Percentiles rank a stretch among this genome's conserved stretches.
Evolutionary conservation across 2,888 invertebrate species (phyloP).

Genomic region (Panzeria rudis): DNA sequence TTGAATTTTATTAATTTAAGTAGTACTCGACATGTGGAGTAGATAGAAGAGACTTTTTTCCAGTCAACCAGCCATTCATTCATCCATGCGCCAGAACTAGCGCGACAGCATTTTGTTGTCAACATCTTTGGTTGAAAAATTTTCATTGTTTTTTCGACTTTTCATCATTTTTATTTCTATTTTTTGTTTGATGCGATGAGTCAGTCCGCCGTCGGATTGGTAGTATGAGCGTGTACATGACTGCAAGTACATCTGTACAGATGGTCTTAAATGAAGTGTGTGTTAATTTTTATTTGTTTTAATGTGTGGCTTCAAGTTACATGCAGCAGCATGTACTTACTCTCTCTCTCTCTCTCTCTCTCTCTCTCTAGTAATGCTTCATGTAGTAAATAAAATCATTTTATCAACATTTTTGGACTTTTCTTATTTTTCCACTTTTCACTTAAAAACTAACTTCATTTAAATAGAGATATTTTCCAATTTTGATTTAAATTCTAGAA

Average conservation of each 20-base stretch:
- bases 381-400: background rate
- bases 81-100: constrained; percentile 10
- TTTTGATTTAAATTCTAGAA: background rate
- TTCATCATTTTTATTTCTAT: background rate
- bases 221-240: background rate
- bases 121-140: constrained; percentile 13
- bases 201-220: background rate
- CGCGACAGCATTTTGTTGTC: constrained; percentile 44
- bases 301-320: constrained; percentile 23
- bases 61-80: constrained; percentile 4
- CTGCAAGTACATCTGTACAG: background rate
- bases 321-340: background rate
- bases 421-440: background rate
- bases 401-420: background rate
- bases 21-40: constrained; percentile 13
- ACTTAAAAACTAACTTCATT: background rate
- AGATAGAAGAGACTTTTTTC: background rate
- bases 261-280: background rate
- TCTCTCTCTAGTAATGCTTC: background rate
- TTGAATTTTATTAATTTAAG: constrained; percentile 50
- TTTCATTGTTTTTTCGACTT: background rate
- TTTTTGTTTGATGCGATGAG: background rate
- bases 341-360: no score
- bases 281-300: background rate
- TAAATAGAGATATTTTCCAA: background rate